These are phyloP conservation scores for rabbit (Oryctolagus cuniculus) DNA, from an alignment of 2,113 vertebrate species.

Conservation along the genomic window DNA sequence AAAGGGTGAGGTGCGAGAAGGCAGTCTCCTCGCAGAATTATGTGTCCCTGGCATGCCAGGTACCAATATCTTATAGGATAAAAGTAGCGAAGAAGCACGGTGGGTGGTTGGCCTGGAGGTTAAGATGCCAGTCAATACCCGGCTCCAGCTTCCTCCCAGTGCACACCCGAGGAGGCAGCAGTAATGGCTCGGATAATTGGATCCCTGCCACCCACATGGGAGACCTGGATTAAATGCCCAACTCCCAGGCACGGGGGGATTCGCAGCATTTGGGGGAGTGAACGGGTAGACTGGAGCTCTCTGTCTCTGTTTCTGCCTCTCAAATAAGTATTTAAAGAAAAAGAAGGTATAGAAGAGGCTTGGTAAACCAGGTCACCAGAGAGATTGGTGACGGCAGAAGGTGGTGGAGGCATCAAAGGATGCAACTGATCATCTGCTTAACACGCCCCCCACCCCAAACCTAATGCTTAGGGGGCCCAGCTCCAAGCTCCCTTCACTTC, in stretches of 20 bases:
- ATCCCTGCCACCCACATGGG: too few relatives aligned
- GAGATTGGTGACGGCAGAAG: not conserved
- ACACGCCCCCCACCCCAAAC: rapidly evolving
- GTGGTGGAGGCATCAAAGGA: not conserved
- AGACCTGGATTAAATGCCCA: too few relatives aligned
- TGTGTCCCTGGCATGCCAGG: not conserved
- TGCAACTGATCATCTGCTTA: not conserved
- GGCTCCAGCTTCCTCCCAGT: too few relatives aligned
- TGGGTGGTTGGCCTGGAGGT: not conserved
- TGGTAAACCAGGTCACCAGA: not conserved
- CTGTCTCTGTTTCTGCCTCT: too few relatives aligned
- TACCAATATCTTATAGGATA: not conserved
- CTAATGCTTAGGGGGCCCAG: not conserved
- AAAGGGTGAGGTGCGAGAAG: not conserved
- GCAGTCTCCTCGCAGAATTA: not conserved
- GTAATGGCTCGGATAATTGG: too few relatives aligned
- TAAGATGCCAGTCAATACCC: too few relatives aligned
- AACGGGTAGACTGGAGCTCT: too few relatives aligned
- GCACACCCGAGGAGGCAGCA: too few relatives aligned
- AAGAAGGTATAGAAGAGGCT: not conserved
- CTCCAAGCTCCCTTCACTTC: not conserved
- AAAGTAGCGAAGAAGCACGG: not conserved
- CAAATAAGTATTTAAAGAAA: too few relatives aligned
- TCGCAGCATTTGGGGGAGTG: too few relatives aligned
- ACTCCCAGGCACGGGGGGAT: too few relatives aligned